Base-by-base conservation (phyloP, 1,140 invertebrate genomes). In the Drosophila pseudoobscura region DNA sequence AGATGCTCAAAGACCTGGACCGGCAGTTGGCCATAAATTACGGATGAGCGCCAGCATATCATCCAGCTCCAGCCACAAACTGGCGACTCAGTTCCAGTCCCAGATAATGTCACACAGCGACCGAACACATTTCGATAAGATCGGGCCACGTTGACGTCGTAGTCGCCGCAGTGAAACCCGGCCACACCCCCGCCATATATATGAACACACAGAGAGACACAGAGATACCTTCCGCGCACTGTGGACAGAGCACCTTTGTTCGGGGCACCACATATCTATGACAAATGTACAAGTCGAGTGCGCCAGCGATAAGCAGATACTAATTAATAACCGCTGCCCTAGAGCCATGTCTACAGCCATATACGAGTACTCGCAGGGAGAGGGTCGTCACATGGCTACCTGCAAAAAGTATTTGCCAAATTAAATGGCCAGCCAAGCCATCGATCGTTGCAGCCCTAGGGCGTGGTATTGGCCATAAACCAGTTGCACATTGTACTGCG, bases 221-320 rank as follows among this genome's bases (percentile, higher is more conserved):
- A n/a, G n/a, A 44, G 24, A 31, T 7, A 53, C 41, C 20, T 53
- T 45, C 24, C 35, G 29, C 22, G 1, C 62, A 20, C 20, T 20
- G 2, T 20, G 20, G 24, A 26, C 4, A 26, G 24, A 5, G 24
- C 24, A 69, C 66, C 66, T 69, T 69, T 70, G 64, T 70, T 57
- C 57, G 64, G 66, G 41, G 43, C 64, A 69, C 35, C 64, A 70
- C 45, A 55, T 70, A 29, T 29, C 78, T 85, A 82, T 85, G 82
- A 85, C 82, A 85, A 85, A 87, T 87, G 82, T 78, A 52, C 65
- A 41, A 64, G 64, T 87, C 58, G 74, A 87, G 74, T 76, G 63
- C 68, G 63, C 76, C 62, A 54, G 41, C 57, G 82, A 85, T 87
- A 85, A 85, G 83, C 78, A 85, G 82, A 82, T 85, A 85, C 83